Evolutionary conservation across 2,797 vertebrate species (phyloP).

Genomic region (Margarornis squamiger): DNA sequence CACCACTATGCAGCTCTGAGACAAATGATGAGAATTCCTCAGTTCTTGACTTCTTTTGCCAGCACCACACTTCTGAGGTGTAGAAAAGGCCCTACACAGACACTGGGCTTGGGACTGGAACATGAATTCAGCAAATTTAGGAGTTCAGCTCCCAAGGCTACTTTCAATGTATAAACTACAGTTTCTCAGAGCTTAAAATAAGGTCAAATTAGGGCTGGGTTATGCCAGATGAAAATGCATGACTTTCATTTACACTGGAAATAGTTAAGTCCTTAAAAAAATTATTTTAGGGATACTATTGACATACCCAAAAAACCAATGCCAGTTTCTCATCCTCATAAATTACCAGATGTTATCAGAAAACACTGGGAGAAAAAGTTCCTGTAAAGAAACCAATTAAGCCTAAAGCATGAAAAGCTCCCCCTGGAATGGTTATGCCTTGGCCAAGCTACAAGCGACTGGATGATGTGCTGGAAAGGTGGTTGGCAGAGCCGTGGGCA

Average conservation of each 20-base stretch:
- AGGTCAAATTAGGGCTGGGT: not conserved
- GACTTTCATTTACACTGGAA: accelerated
- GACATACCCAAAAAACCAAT: not conserved
- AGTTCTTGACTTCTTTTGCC: not conserved
- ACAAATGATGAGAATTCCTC: not conserved
- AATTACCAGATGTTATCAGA: not conserved
- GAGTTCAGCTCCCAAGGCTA: not conserved
- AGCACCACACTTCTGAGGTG: not conserved
- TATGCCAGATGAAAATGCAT: not conserved
- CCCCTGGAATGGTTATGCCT: no score
- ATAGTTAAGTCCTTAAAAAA: not conserved
- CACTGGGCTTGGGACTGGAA: not conserved
- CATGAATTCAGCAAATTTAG: not conserved
- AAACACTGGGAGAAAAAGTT: not conserved
- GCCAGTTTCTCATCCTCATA: not conserved
- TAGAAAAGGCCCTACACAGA: not conserved
- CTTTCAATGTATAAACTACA: not conserved
- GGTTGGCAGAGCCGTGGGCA: not conserved
- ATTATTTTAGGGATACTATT: not conserved
- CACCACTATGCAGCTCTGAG: not conserved
- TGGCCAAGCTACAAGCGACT: not conserved
- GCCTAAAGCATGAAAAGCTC: not conserved
- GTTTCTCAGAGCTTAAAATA: not conserved
- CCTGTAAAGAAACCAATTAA: not conserved
- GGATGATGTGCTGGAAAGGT: not conserved